These are phyloP conservation scores for Amphipyra berbera DNA, from an alignment of 2,888 invertebrate genomes.

Conservation along the genomic window DNA sequence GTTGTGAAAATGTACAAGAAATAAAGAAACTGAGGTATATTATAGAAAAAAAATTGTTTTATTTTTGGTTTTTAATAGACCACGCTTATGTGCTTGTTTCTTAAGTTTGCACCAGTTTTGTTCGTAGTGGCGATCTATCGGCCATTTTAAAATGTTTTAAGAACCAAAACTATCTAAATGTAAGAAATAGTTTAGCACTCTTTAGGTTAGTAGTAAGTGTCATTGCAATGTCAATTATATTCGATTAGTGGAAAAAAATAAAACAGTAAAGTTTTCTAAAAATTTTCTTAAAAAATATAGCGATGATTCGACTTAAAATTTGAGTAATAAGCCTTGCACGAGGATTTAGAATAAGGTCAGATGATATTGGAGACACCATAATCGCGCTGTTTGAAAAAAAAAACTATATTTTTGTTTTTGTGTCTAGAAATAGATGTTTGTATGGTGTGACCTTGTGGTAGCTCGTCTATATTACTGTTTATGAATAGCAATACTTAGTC, in stretches of 20 bases:
- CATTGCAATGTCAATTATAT: constrained; percentile 90
- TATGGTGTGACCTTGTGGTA: constrained; percentile 77
- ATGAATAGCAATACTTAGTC: constrained; percentile 58
- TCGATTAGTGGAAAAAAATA: constrained; percentile 84
- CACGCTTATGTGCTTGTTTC: constrained; percentile 84
- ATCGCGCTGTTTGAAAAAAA: constrained; percentile 63
- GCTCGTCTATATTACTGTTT: constrained; percentile 75
- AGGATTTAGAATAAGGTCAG: constrained; percentile 67
- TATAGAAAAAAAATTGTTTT: constrained; percentile 81
- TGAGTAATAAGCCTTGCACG: constrained; percentile 67
- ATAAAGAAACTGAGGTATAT: constrained; percentile 83
- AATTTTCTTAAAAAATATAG: constrained; percentile 73
- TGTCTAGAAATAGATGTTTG: constrained; percentile 78
- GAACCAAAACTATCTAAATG: constrained; percentile 82
- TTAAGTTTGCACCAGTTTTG: constrained; percentile 75
- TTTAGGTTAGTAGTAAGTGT: constrained; percentile 88
- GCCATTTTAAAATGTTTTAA: constrained; percentile 69
- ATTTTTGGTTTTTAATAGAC: constrained; percentile 74
- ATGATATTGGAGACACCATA: constrained; percentile 64
- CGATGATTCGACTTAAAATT: constrained; percentile 64
- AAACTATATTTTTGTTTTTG: constrained; percentile 63
- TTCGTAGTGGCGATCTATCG: constrained; percentile 66
- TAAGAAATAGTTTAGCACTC: constrained; percentile 87
- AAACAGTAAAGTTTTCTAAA: constrained; percentile 86
- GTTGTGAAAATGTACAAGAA: constrained; percentile 87